phyloP scores from a whole-genome alignment of 2,888 invertebrate species.

The Spicauda simplicius region DNA sequence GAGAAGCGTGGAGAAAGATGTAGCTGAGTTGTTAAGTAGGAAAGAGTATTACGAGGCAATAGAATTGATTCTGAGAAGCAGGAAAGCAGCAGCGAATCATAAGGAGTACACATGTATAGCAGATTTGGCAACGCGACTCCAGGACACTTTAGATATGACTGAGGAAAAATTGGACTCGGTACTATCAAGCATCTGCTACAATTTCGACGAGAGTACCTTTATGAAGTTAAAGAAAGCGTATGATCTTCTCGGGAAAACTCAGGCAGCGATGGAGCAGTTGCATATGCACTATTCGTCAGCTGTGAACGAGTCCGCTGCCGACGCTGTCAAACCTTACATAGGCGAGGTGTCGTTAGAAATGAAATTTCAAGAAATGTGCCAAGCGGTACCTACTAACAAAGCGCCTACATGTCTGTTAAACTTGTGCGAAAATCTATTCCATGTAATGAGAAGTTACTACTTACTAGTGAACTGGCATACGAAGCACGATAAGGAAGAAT shows the following conservation, averaged over 20 bases:
- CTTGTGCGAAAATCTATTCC: slow-evolving; percentile 94
- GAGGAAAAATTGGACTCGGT: slow-evolving; percentile 96
- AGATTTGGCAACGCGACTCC: slow-evolving; percentile 92
- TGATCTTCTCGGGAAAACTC: slow-evolving; percentile 94
- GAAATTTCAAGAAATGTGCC: slow-evolving; percentile 93
- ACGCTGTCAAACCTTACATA: slow-evolving; percentile 83
- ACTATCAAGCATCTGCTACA: slow-evolving; percentile 89
- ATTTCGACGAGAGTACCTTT: slow-evolving; percentile 92
- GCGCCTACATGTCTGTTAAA: slow-evolving; percentile 90
- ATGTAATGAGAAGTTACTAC: slow-evolving; percentile 92
- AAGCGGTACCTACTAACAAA: slow-evolving; percentile 73
- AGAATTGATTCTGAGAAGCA: slow-evolving; percentile 94
- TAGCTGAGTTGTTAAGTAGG: slow-evolving; percentile 91
- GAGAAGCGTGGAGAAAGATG: slow-evolving; percentile 93
- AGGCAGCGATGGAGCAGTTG: slow-evolving; percentile 96
- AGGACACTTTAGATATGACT: slow-evolving; percentile 95
- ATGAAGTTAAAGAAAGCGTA: slow-evolving; percentile 95
- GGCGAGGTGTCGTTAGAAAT: slow-evolving; percentile 56
- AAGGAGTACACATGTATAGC: slow-evolving; percentile 96
- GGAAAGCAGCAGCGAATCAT: slow-evolving; percentile 92
- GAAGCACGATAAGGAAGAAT: slow-evolving; percentile 71
- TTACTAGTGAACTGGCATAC: slow-evolving; percentile 91
- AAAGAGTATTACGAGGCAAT: slow-evolving; percentile 96
- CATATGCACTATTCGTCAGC: slow-evolving; percentile 98
- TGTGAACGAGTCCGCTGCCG: slow-evolving; percentile 91